Evolutionary conservation across 2,888 invertebrate genomes (phyloP).

Genomic region (Poecilus cupreus): DNA sequence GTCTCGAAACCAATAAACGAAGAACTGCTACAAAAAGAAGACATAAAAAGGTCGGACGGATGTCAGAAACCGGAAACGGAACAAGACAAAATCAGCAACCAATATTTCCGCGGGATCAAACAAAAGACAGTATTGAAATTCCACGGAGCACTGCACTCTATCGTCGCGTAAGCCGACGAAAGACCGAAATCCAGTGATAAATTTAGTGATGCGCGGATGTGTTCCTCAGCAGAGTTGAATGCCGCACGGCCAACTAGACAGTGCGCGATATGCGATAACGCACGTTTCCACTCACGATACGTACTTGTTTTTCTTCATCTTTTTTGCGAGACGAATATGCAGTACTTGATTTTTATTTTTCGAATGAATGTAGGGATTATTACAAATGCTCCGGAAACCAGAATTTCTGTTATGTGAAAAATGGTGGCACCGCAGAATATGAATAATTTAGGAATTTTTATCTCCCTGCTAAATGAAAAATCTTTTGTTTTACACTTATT

Average conservation of each 20-base stretch:
- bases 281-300: slow-evolving; percentile 4
- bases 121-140: slow-evolving; percentile 57
- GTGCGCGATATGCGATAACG: background rate
- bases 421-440: slow-evolving; percentile 20
- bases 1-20: slow-evolving; percentile 44
- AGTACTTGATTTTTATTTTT: slow-evolving; percentile 24
- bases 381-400: slow-evolving; percentile 13
- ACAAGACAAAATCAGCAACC: slow-evolving; percentile 46
- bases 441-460: slow-evolving; percentile 26
- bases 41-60: slow-evolving; percentile 51
- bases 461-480: slow-evolving; percentile 1
- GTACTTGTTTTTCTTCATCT: background rate
- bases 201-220: background rate
- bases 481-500: slow-evolving; percentile 16
- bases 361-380: slow-evolving; percentile 31
- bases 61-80: slow-evolving; percentile 52
- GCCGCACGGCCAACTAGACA: background rate
- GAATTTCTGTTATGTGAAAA: slow-evolving; percentile 28
- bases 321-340: background rate
- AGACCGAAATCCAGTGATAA: background rate
- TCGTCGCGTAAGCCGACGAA: slow-evolving; percentile 27
- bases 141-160: slow-evolving; percentile 47
- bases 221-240: no score
- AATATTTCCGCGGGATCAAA: slow-evolving; percentile 55
- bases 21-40: slow-evolving; percentile 48